Base-by-base conservation (phyloP, 2,888 invertebrate genomes). In the Dendrolimus houi region DNA sequence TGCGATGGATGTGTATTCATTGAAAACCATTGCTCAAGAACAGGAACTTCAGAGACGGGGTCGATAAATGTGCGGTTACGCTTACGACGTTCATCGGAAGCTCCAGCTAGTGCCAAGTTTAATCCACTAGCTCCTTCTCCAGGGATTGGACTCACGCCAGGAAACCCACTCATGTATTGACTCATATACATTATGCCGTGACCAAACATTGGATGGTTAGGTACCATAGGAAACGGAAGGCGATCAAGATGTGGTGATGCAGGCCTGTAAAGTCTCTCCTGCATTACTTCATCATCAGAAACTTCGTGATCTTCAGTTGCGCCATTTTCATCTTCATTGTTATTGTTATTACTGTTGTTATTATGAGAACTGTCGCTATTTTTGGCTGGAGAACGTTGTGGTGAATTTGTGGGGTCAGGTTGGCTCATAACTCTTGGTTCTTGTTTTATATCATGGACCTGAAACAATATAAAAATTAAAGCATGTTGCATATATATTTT, bases 1-100 rank as follows among this genome's bases (percentile, higher is more conserved):
- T 99, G 99, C 69, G 98, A 98, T 52, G 99, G 99, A 89, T 99
- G 99, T 52, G 99, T 99, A 86, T 99, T 99, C 87, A 98, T 95
- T 42, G 96, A 95, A 85, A 99, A 99, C 98, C 99, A 99, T 77
- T 97, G 96, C 79, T 97, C 97, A 64, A 97, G 90, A 63, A 97
- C 94, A 17, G 97, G 97, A 58, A 99, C 98, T 91, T 99, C 99
- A 13, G 98, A 98, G 29, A 99, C 97, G 0, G 99, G 99, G 88
- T 99, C 99, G 74, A 99, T 99, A 89, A 99, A 99, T 53, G 99
- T 99, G 67, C 99, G 94, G 83, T 99, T 99, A 54, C 99, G 94
- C 82, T 98, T 98, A 64, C 98, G 94, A 52, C 97, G 93, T 77
- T 98, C 97, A 71, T 97, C 97, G n/a, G 93, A 94, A 14, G 93